phyloP scores from a whole-genome alignment of 2,888 invertebrate genomes.

The Augiades crinisus region DNA sequence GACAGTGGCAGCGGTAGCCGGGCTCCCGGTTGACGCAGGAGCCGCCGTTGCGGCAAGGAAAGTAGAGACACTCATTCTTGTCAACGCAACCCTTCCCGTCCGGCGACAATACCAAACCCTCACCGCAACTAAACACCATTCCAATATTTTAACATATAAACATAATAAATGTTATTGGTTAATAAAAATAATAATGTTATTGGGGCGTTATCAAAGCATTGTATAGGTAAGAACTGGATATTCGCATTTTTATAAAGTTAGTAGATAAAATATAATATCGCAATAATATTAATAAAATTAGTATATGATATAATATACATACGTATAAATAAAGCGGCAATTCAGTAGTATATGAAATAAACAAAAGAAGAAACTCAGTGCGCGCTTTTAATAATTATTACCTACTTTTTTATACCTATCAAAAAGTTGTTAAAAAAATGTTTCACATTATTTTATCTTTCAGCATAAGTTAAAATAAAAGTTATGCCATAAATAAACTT shows the following conservation, averaged over 20 bases:
- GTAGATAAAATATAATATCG: constrained; percentile 1
- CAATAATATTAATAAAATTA: constrained; percentile 11
- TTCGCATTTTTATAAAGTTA: not conserved
- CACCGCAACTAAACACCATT: constrained; percentile 90
- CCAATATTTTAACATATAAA: constrained; percentile 48
- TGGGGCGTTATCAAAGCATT: constrained; percentile 3
- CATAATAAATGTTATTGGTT: constrained; percentile 29
- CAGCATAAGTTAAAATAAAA: constrained; percentile 8
- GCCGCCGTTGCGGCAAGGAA: constrained; percentile 96
- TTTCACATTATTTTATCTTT: constrained; percentile 5
- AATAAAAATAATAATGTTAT: constrained; percentile 20
- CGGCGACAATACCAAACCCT: constrained; percentile 94
- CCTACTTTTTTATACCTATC: constrained; percentile 16
- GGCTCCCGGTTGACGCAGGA: constrained; percentile 96
- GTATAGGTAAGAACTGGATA: not conserved
- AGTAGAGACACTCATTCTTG: constrained; percentile 97
- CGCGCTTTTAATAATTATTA: constrained; percentile 35
- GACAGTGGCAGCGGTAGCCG: constrained; percentile 93
- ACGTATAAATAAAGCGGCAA: constrained; percentile 15
- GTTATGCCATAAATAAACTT: constrained; percentile 1
- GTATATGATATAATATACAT: constrained; percentile 13
- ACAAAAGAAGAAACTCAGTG: constrained; percentile 39
- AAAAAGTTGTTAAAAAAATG: constrained; percentile 1
- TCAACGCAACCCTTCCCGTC: constrained; percentile 97
- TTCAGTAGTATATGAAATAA: constrained; percentile 11